Base-by-base conservation (phyloP, 2,113 vertebrate genomes). In the Tapirus terrestris region DNA sequence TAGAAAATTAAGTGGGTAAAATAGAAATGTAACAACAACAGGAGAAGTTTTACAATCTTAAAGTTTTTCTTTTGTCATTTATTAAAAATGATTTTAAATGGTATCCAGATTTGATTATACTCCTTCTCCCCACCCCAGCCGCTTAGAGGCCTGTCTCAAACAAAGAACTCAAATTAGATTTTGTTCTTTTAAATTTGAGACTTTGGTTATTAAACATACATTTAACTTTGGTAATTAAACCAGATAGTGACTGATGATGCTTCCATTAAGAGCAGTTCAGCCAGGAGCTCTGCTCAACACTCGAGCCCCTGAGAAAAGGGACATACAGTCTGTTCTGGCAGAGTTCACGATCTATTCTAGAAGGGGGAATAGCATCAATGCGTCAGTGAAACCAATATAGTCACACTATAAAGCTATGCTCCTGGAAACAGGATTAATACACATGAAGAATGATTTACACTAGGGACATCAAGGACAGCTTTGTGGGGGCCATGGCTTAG, bases 131-230 rank as follows among this genome's bases (percentile, higher is more conserved):
- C 23, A 77, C 2, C 4, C 7, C 20, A 81, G 48, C 39, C 70
- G 21, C n/a, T 91, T 76, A 61, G 12, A 75, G 17, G 20, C 63
- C 21, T 53, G 12, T 81, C 58, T 33, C 43, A 81, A 84, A 48
- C 11, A 73, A 88, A 20, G 68, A 77, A 79, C 10, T 87, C 16
- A 86, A 76, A 21, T 79, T 25, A 43, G 7, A 60, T 94, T 68
- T 93, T 68, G 33, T 82, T 82, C 25, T 96, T 68, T 83, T 43
- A 56, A 87, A 63, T 81, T 81, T 70, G 33, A 72, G 76, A 76
- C 23, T 36, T n/a, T n/a, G n/a, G n/a, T n/a, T n/a, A n/a, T n/a
- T n/a, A n/a, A n/a, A 56, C 8, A 3, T 7, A 75, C 29, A 81
- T 75, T 85, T 45, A 68, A 56, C 39, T 75, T 70, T 53, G 48